Evolutionary conservation across 64 coral and sea anemone genomes (phyloP), one percentile per base, ranked within the genome.

Genomic region (Pocillopora verrucosa): DNA sequence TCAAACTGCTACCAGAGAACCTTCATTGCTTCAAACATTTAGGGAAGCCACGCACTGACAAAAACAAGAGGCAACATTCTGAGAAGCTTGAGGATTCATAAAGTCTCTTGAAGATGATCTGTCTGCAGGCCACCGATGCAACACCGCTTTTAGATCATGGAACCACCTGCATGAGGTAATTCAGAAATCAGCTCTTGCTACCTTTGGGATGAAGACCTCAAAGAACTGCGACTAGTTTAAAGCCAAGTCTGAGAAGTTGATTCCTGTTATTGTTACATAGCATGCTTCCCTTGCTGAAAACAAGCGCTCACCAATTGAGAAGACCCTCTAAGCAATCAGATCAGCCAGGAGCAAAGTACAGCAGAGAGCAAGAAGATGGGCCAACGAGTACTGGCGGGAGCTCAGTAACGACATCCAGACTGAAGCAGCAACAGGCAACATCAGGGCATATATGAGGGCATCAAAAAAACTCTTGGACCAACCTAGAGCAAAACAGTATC

Each of bases 381-480:
- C 30, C 30, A 30, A 30, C 30, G 30, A 30, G 30, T 30, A 30
- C 30, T 30, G 30, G 30, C 30, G 30, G 30, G 30, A 30, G 30
- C 30, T 30, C 30, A 30, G 30, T 30, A 30, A 30, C 30, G 30
- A 30, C 30, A 30, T 30, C 30, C 30, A 30, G 30, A 30, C 68
- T 61, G 78, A 77, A 58, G 57, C 78, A 5, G 56, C 56, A 12
- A 92, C 90, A 65, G 72, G 89, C 16, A 82, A 91, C 36, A 73
- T 83, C n/a, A 90, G 62, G 68, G 76, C 51, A 92, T 88, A 84
- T 92, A 88, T 25, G 84, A 92, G 16, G 91, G 91, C 76, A 92
- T 92, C 61, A 88, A 80, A 17, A 81, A 93, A 34, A 70, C 86
- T 64, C 79, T 73, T n/a, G 85, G 91, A 58, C 62, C 84, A 24